Base-by-base conservation (phyloP, 2,797 vertebrate species). In the Tolypeutes matacus region DNA sequence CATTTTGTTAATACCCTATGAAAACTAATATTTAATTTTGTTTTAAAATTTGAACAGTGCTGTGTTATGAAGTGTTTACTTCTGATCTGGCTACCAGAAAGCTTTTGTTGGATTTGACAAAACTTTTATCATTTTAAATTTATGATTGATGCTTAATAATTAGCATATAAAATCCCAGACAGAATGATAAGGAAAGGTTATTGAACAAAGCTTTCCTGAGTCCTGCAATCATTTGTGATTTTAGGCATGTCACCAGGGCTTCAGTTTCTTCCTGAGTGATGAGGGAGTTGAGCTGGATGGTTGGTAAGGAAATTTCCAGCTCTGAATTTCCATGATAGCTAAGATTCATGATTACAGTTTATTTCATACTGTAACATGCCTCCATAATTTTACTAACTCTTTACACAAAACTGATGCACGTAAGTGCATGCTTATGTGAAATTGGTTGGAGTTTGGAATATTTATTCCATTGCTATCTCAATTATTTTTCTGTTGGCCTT, bases 401-500 rank as follows among this genome's bases (percentile, higher is more conserved):
- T 94, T 78, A 88, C 62, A 15, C 92, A 77, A 94, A 95, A 89
- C 77, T 84, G 83, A 95, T 95, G 36, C 83, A 69, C 49, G 49
- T 77, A 91, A 96, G 90, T 93, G 42, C 29, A 42, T 77, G 64
- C 49, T 82, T 90, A 31, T 88, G n/a, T 95, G 92, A 88, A 96
- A 92, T 91, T 64, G 58, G 29, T 93, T 96, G 82, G 78, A 31
- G 82, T 93, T 97, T 78, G 53, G 49, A 87, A 42, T 95, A 67
- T 95, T 96, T 89, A 86, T 88, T 76, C 78, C 53, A 70, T 56
- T 91, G 78, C 82, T 90, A 65, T 91, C 17, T 94, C 58, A 42
- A 20, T 93, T 91, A 81, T 86, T 94, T 94, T 93, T 92, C 56
- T 89, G 23, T 96, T 95, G 93, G 92, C 93, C 20, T 95, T 83